Base-by-base conservation (phyloP, 2,888 invertebrate species). In the Ariolimax columbianus region DNA sequence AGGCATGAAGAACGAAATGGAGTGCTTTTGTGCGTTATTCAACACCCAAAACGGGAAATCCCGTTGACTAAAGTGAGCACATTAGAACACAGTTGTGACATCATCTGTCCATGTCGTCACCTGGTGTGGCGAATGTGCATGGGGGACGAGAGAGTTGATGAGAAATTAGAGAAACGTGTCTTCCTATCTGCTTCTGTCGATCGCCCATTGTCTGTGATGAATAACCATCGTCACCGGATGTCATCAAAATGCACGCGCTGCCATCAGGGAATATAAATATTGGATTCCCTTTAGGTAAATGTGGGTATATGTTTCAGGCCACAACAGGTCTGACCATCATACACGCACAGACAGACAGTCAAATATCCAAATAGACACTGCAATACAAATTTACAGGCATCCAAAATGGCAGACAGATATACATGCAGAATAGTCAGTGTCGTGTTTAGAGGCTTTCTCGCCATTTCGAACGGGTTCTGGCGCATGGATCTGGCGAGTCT, bases 51-150 rank as follows among this genome's bases (percentile, higher is more conserved):
- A 7, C 30, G 51, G 47, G 6, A 33, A 75, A 30, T 33, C n/a
- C 75, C 47, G 19, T 4, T 6, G 3, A 33, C 17, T 23, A 30
- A 33, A 51, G 33, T 26, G 51, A 47, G 33, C 75, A 75, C 75
- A 19, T 26, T 2, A 51, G 36, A 51, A 51, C 75, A 51, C 75
- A 51, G 30, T 51, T 30, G 51, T 75, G 75, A 75, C 75, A 43
- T 75, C 51, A 33, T 43, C 23, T 14, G 30, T 17, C 4, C 75
- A 30, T 33, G 51, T 47, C 75, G 75, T 75, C 51, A 75, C 75
- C 75, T 30, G 51, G 47, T 51, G 51, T 47, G 75, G 75, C 75
- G 51, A 75, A 36, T 51, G 7, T 51, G 19, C 33, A 75, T 75
- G 75, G 75, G 51, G 75, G 75, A 75, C 14, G 6, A n/a, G n/a